Conservation (phyloP, 2,888 invertebrate species). For the Syrista parreyssii region DNA sequence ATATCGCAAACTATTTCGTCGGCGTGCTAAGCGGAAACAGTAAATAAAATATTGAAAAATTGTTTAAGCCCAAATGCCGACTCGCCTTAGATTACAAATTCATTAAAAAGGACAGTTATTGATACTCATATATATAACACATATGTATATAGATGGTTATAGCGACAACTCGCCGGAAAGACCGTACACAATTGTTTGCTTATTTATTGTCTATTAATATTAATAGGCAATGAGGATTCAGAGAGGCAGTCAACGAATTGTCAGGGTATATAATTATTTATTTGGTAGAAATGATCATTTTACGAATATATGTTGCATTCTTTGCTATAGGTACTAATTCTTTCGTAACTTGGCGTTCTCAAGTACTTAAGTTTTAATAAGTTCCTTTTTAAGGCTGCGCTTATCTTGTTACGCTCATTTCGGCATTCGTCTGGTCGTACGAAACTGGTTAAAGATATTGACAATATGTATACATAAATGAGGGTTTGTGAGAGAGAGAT, state of each 20-base stretch:
- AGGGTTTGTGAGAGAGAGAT: not conserved
- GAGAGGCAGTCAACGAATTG: not conserved
- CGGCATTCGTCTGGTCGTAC: not conserved
- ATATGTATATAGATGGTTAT: not conserved
- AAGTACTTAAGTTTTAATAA: not conserved
- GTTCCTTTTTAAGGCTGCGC: not conserved
- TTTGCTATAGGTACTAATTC: not conserved
- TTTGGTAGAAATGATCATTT: not conserved
- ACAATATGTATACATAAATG: conserved; percentile 24
- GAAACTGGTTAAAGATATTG: conserved; percentile 18
- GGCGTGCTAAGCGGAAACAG: not conserved
- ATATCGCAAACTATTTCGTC: not conserved
- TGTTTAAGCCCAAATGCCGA: not conserved
- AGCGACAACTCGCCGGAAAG: not conserved
- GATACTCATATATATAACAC: not conserved
- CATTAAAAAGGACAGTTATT: not conserved
- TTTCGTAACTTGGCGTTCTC: not conserved
- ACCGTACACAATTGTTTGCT: not conserved
- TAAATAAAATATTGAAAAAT: not conserved
- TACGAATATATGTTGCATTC: no score
- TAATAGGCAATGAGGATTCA: not conserved
- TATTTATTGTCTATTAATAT: not conserved
- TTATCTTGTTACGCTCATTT: not conserved
- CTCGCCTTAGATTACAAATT: not conserved
- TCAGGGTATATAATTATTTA: not conserved